A percentile compares a stretch with the other conserved stretches of the same genome.
Conservation (phyloP, 2,113 vertebrate species). For the Anolis carolinensis region DNA sequence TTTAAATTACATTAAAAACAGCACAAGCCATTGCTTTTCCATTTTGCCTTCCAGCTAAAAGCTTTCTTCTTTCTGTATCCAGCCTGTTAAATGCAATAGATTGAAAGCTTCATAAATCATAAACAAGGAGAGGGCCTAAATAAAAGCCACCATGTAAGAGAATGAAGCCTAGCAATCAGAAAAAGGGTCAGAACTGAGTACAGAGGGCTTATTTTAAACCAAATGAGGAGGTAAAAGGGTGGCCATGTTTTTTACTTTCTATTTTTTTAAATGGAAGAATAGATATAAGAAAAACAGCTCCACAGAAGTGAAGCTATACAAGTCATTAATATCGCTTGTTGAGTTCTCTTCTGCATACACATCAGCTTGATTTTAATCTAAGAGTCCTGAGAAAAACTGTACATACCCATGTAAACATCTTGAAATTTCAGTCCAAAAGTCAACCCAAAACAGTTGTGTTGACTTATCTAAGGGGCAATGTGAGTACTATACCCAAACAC, state of each 20-base stretch:
- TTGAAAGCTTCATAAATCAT: constrained; percentile 70
- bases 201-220: background rate
- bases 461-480: too few relatives aligned
- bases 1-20: constrained; percentile 66
- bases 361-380: background rate
- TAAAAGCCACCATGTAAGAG: constrained; percentile 37
- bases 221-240: constrained; percentile 25
- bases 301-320: background rate
- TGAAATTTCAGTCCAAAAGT: too few relatives aligned
- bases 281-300: constrained; percentile 11
- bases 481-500: too few relatives aligned
- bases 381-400: too few relatives aligned
- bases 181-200: constrained; percentile 10
- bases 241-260: background rate
- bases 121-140: constrained; percentile 64
- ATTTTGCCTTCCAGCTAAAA: constrained; percentile 62
- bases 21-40: constrained; percentile 47
- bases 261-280: constrained; percentile 6
- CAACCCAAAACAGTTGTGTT: too few relatives aligned
- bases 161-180: background rate
- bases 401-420: too few relatives aligned
- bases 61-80: constrained; percentile 63
- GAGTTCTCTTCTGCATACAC: background rate
- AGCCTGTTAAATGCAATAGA: constrained; percentile 59
- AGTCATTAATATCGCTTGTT: constrained; percentile 4